Evolutionary conservation across 2,888 invertebrate species (phyloP), one percentile per base, ranked within the genome.

Genomic region (Harpalus rufipes): DNA sequence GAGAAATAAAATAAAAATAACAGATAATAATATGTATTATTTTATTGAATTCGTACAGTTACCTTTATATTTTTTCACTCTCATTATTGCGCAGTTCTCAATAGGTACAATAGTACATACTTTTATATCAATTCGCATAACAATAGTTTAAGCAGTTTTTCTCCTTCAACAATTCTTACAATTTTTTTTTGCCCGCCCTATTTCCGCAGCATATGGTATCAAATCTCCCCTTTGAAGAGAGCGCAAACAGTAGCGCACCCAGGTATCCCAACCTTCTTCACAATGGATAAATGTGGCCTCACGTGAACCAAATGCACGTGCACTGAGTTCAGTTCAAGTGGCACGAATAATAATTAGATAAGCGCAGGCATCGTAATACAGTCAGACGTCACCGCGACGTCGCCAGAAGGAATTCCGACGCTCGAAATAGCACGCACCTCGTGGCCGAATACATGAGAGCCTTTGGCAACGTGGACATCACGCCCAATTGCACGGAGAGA

Each of bases 341-440:
- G 80, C 41, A 16, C 65, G 41, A 65, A 61, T 81, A 63, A 65
- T 81, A 81, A 65, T 81, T 83, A 83, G 41, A 76, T 83, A 83
- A 58, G 39, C 68, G 39, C 16, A 78, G 8, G 14, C 78, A 78
- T 76, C 41, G 41, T 80, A 80, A 80, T 80, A 82, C 61, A 21
- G 0, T n/a, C 21, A 12, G 81, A 81, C 83, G 83, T 83, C 83
- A 83, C 44, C 18, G 41, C 65, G 44, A 65, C 68, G 81, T 58
- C 56, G 56, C 76, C n/a, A 39, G 25, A 51, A 58, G 79, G 59
- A 61, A 63, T 80, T 61, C 80, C 80, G 32, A 80, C 63, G 51
- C 41, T 63, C 16, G 65, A 81, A 81, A 81, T 81, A 81, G 41
- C 83, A 39, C 68, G 14, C 74, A 51, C 63, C 39, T 63, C 59